A percentile compares a stretch with the other conserved stretches of the same genome.
These are phyloP conservation scores for Platypus cylindrus DNA, from an alignment of 2,888 invertebrate species.

Conservation along the genomic window DNA sequence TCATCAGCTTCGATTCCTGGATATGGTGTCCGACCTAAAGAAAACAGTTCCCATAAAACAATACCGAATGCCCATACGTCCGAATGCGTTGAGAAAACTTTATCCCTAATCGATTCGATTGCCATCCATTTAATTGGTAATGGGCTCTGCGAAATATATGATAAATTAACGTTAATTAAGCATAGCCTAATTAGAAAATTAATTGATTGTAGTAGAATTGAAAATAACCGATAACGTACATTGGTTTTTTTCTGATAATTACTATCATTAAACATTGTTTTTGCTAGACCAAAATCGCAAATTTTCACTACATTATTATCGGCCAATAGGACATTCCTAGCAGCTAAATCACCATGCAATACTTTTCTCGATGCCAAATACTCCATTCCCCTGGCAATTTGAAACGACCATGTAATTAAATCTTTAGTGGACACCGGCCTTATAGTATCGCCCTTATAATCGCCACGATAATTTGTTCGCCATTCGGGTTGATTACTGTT, in stretches of 20 bases:
- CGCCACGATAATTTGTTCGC: conserved; percentile 67
- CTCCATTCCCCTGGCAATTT: conserved; percentile 91
- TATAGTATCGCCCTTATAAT: conserved; percentile 56
- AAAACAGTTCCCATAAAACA: conserved; percentile 82
- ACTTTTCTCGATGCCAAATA: conserved; percentile 83
- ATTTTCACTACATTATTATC: conserved; percentile 90
- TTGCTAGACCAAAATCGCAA: conserved; percentile 91
- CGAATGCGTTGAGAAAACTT: conserved; percentile 85
- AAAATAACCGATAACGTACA: too few relatives aligned
- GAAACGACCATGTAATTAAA: conserved; percentile 81
- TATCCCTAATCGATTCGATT: conserved; percentile 81
- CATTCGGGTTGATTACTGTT: conserved; percentile 58
- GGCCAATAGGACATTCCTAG: conserved; percentile 78
- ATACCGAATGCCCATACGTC: conserved; percentile 93
- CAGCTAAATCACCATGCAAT: conserved; percentile 78
- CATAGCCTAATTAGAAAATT: too few relatives aligned
- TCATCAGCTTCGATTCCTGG: conserved; percentile 69
- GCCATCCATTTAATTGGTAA: conserved; percentile 97
- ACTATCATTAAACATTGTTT: conserved; percentile 78
- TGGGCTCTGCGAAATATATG: conserved; percentile 51
- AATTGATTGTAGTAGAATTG: too few relatives aligned
- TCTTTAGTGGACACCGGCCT: conserved; percentile 69
- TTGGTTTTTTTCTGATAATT: conserved; percentile 85
- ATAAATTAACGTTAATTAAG: too few relatives aligned
- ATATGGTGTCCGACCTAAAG: conserved; percentile 75